Conservation (phyloP, 2,113 vertebrate genomes). For the Salvelinus alpinus region DNA sequence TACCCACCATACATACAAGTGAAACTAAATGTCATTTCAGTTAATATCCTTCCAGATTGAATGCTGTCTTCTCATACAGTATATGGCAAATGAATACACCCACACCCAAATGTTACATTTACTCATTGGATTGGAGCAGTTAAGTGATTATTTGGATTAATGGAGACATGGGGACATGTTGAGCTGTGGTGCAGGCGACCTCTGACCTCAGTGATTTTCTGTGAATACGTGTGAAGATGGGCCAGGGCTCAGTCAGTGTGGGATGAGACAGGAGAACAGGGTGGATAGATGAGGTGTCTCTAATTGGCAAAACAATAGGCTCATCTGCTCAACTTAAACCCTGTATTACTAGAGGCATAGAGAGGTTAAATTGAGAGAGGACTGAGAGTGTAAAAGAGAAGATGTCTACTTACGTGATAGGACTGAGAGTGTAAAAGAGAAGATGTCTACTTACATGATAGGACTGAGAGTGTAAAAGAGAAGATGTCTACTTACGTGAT, state of each 20-base stretch:
- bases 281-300: conserved; percentile 29
- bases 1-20: not conserved
- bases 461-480: too few species aligned
- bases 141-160: conserved; percentile 55
- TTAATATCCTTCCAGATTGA: not conserved
- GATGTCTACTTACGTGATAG: too few species aligned
- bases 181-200: conserved; percentile 50
- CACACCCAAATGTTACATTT: conserved; percentile 35
- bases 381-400: too few species aligned
- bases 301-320: conserved; percentile 49
- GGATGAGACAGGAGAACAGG: conserved; percentile 53
- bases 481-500: too few species aligned
- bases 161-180: conserved; percentile 63
- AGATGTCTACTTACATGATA: too few species aligned
- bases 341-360: not conserved
- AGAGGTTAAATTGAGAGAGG: not conserved
- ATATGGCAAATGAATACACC: conserved; percentile 22
- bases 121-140: conserved; percentile 14
- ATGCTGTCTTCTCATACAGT: conserved; percentile 11
- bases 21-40: not conserved
- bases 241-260: conserved; percentile 50
- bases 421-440: too few species aligned
- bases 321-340: conserved; percentile 14
- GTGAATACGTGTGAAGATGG: conserved; percentile 65
- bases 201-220: conserved; percentile 55